Conservation (phyloP, 2,113 vertebrate species). For the Hoplias malabaricus region DNA sequence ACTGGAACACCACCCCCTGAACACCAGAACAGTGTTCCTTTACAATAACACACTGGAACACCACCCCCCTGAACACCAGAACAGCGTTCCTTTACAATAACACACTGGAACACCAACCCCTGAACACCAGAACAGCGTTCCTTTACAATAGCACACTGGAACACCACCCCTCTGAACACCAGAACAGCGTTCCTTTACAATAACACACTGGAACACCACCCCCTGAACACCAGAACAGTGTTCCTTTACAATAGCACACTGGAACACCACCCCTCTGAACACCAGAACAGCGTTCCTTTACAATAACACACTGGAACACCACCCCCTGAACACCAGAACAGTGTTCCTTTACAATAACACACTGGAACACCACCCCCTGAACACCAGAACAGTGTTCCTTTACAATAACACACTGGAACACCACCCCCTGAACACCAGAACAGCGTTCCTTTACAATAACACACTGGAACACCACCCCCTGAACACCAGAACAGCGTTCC, state of each 20-base stretch:
- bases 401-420: not conserved
- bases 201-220: too few relatives aligned
- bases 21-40: too few relatives aligned
- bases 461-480: conserved; percentile 89
- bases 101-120: too few relatives aligned
- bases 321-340: too few relatives aligned
- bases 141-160: conserved; percentile 89
- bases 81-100: conserved; percentile 1
- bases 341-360: too few relatives aligned
- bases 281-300: conserved; percentile 5
- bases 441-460: too few relatives aligned
- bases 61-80: conserved; percentile 76
- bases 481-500: conserved; percentile 27
- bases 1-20: too few relatives aligned
- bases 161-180: conserved; percentile 84
- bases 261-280: conserved; percentile 87
- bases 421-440: too few relatives aligned
- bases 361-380: conserved; percentile 89
- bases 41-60: conserved; percentile 93
- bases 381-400: conserved; percentile 13
- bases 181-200: not conserved
- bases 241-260: too few relatives aligned
- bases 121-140: too few relatives aligned
- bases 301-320: not conserved
- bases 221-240: too few relatives aligned